phyloP scores from a whole-genome alignment of 1,140 invertebrate species.

The Orius laevigatus region DNA sequence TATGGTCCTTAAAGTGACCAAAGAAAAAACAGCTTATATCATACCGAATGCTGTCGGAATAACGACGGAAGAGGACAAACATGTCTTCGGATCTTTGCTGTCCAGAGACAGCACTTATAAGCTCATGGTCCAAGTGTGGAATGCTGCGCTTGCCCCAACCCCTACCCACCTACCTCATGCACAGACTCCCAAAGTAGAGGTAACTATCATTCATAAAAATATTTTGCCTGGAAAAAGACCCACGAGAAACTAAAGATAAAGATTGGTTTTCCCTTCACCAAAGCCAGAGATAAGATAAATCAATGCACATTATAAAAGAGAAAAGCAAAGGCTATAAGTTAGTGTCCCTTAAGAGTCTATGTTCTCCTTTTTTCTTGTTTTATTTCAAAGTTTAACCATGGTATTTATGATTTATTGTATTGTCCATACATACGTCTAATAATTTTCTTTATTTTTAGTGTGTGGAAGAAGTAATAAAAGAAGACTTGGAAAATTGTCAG shows the following conservation, averaged over 20 bases:
- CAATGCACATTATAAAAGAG: no score
- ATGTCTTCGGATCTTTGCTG: conserved; percentile 77
- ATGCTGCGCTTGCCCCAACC: conserved; percentile 16
- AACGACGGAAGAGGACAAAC: conserved; percentile 62
- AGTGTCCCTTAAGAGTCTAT: no score
- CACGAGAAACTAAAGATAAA: no score
- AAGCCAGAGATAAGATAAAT: no score
- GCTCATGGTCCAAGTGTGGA: conserved; percentile 66
- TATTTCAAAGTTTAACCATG: no score
- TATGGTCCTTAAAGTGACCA: conserved; percentile 67
- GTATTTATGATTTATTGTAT: no score
- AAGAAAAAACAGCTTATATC: conserved; percentile 79
- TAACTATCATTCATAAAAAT: neutral
- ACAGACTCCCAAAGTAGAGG: neutral
- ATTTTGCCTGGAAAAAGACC: no score
- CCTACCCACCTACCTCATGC: neutral
- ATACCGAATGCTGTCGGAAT: conserved; percentile 83
- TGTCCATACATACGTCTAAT: no score
- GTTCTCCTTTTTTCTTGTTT: no score
- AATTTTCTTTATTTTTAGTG: conserved; percentile 20
- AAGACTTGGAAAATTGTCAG: conserved; percentile 25
- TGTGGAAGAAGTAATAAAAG: conserved; percentile 23
- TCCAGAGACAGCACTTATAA: conserved; percentile 74
- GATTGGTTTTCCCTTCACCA: no score
- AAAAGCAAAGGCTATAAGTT: no score